Percentiles rank a stretch among this genome's conserved stretches.
phyloP scores from a whole-genome alignment of 2,888 invertebrate genomes.

The Zygogramma bicolorata region DNA sequence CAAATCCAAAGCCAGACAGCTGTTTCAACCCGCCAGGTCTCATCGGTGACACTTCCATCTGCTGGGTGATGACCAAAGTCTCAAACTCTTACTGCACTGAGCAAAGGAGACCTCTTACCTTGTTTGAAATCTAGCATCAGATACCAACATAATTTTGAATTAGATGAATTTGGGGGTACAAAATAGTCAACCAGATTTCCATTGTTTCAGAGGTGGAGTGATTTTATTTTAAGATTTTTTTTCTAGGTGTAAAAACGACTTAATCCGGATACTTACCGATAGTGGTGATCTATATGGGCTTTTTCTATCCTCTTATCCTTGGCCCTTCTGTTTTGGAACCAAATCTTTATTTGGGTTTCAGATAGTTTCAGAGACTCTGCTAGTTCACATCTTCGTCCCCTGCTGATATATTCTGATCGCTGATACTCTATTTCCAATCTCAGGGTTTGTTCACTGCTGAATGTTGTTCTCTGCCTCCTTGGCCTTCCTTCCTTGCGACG shows the following conservation, averaged over 20 bases:
- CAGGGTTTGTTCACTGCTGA: conserved; percentile 93
- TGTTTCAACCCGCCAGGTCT: too few relatives aligned
- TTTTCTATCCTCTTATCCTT: conserved; percentile 97
- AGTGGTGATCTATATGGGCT: conserved; percentile 94
- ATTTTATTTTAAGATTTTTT: too few relatives aligned
- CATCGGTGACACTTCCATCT: too few relatives aligned
- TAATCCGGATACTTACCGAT: conserved; percentile 74
- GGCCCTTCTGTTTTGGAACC: conserved; percentile 95
- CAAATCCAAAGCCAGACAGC: too few relatives aligned
- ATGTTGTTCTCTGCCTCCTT: conserved; percentile 92
- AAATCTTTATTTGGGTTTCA: conserved; percentile 89
- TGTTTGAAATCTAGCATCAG: too few relatives aligned
- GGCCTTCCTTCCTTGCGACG: conserved; percentile 89
- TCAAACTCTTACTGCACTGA: too few relatives aligned
- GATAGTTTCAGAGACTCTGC: conserved; percentile 78
- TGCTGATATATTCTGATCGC: conserved; percentile 91
- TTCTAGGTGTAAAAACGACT: background rate
- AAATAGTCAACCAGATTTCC: too few relatives aligned
- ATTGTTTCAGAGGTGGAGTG: too few relatives aligned
- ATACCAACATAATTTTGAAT: too few relatives aligned
- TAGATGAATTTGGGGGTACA: too few relatives aligned
- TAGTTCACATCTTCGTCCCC: conserved; percentile 84
- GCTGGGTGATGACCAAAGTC: too few relatives aligned
- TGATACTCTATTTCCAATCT: conserved; percentile 92
- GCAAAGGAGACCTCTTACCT: too few relatives aligned